Evolutionary conservation across 2,888 invertebrate genomes (phyloP).

Genomic region (Actias luna): DNA sequence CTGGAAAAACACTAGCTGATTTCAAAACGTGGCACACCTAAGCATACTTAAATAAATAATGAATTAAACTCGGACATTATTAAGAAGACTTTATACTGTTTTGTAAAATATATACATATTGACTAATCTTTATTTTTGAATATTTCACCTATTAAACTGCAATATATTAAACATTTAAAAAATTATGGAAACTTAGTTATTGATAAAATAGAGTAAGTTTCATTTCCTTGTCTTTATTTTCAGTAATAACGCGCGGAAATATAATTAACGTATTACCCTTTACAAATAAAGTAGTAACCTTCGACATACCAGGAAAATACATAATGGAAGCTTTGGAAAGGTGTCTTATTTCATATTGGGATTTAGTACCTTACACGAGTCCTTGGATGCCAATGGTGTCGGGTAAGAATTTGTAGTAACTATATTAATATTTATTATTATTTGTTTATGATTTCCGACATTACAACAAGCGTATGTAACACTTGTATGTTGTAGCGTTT

Average conservation of each 20-base stretch:
- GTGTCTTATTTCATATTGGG: slow-evolving; percentile 55
- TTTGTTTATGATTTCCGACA: too few relatives aligned
- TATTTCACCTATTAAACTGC: neutral
- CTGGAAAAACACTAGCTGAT: too few relatives aligned
- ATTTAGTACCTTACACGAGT: slow-evolving; percentile 49
- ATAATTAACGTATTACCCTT: slow-evolving; percentile 87
- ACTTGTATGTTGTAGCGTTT: too few relatives aligned
- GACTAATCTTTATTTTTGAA: too few relatives aligned
- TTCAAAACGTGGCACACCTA: too few relatives aligned
- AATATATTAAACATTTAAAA: neutral
- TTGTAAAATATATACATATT: too few relatives aligned
- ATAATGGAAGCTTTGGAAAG: slow-evolving; percentile 81
- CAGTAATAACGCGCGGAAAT: slow-evolving; percentile 87
- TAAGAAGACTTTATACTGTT: too few relatives aligned
- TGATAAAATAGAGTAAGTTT: neutral
- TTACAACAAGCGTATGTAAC: too few relatives aligned
- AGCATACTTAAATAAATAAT: too few relatives aligned
- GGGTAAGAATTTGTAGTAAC: slow-evolving; percentile 59
- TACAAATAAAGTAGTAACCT: slow-evolving; percentile 84
- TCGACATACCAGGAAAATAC: slow-evolving; percentile 84
- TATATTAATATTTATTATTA: neutral
- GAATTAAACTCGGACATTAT: too few relatives aligned
- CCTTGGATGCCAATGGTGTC: slow-evolving; percentile 81
- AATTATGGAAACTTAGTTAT: neutral
- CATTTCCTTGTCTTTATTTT: slow-evolving; percentile 22